Evolutionary conservation across 2,797 vertebrate species (phyloP).

Genomic region (Semaprochilodus insignis): DNA sequence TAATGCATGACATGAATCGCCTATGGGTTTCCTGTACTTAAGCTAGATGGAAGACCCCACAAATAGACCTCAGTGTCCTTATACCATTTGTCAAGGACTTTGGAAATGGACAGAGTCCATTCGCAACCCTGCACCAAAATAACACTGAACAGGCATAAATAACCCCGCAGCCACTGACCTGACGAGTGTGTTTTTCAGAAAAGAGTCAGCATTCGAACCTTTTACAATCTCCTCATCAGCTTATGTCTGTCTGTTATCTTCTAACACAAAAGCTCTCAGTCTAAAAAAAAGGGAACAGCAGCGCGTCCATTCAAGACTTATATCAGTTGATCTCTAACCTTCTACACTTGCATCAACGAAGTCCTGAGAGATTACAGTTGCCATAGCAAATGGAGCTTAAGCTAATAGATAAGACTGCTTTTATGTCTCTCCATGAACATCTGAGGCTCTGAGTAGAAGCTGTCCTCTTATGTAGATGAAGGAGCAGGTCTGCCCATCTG

Average conservation of each 20-base stretch:
- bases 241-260: constrained; percentile 26
- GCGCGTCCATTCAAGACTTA: constrained; percentile 10
- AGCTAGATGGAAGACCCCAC: not conserved
- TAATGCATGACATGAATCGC: not conserved
- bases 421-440: constrained; percentile 13
- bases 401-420: constrained; percentile 40
- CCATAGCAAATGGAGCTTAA: constrained; percentile 34
- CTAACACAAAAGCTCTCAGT: constrained; percentile 18
- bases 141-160: constrained; percentile 10
- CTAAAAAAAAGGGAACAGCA: constrained; percentile 21
- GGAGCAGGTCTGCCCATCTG: not conserved
- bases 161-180: not conserved
- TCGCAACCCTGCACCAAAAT: not conserved
- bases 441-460: constrained; percentile 20
- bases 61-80: not conserved
- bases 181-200: not conserved
- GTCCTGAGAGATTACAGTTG: constrained; percentile 30
- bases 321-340: constrained; percentile 37
- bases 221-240: constrained; percentile 23
- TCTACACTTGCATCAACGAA: constrained; percentile 24
- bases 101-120: not conserved
- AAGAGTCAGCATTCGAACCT: not conserved
- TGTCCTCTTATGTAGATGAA: constrained; percentile 8
- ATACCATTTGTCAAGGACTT: not conserved
- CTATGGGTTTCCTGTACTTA: constrained; percentile 16